Conservation (phyloP, 2,113 vertebrate genomes). For the Struthio camelus region DNA sequence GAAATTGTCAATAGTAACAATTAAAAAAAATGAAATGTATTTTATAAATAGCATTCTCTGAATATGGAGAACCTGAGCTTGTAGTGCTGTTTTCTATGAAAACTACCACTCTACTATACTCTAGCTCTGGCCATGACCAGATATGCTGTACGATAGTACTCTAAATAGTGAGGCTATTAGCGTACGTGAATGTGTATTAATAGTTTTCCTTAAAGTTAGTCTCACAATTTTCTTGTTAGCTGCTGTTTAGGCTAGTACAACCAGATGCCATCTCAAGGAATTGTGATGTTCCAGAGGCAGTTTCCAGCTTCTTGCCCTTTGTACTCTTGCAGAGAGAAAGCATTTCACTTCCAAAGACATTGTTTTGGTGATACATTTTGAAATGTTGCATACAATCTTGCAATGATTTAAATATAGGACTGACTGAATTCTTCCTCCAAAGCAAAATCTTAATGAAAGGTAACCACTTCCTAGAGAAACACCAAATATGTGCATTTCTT, state of each 20-base stretch:
- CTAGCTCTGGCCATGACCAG: not conserved
- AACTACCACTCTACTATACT: not conserved
- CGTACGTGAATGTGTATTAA: not conserved
- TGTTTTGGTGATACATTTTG: not conserved
- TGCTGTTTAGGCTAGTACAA: not conserved
- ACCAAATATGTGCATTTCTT: not conserved
- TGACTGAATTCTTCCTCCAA: not conserved
- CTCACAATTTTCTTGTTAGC: not conserved
- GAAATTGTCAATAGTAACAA: not conserved
- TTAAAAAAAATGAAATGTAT: not conserved
- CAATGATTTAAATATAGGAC: not conserved
- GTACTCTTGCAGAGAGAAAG: not conserved
- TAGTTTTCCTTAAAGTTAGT: not conserved
- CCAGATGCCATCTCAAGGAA: not conserved
- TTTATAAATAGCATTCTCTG: not conserved
- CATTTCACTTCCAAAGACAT: not conserved
- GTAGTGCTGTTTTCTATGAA: not conserved
- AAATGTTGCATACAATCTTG: not conserved
- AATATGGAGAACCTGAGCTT: not conserved
- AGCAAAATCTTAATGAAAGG: not conserved
- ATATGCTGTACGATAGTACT: rapidly evolving
- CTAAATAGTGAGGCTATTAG: not conserved
- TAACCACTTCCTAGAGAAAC: not conserved
- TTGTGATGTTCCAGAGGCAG: not conserved
- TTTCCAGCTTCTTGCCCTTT: not conserved